Percentiles rank a stretch among this genome's conserved stretches.
Conservation (phyloP, 2,888 invertebrate genomes). For the Hypolimnas misippus region DNA sequence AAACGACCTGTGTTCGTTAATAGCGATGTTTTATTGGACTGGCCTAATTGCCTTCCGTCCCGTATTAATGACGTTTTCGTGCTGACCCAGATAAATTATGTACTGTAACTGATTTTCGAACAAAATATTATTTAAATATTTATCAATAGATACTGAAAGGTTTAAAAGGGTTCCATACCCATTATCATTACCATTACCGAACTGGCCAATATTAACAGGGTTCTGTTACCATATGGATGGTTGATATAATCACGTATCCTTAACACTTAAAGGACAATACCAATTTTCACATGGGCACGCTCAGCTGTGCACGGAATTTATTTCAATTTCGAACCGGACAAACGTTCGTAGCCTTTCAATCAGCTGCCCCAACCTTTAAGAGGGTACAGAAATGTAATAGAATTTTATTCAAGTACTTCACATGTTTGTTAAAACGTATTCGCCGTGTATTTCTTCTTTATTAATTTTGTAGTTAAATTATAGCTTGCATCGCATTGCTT, state of each 20-base stretch:
- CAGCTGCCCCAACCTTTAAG: conserved; percentile 55
- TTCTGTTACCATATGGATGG: neutral
- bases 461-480: neutral
- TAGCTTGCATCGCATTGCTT: neutral
- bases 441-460: neutral
- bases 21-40: conserved; percentile 71
- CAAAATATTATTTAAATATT: conserved; percentile 5
- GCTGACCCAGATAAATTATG: conserved; percentile 61
- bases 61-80: conserved; percentile 65
- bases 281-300: conserved; percentile 68
- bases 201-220: neutral
- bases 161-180: too few species aligned
- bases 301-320: conserved; percentile 70
- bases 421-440: conserved; percentile 1
- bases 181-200: too few species aligned
- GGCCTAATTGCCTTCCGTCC: conserved; percentile 75
- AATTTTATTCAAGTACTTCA: conserved; percentile 22
- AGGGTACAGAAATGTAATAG: conserved; percentile 42
- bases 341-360: conserved; percentile 66
- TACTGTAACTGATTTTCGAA: conserved; percentile 29
- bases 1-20: conserved; percentile 62
- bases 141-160: too few species aligned
- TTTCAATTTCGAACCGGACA: conserved; percentile 58
- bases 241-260: conserved; percentile 12
- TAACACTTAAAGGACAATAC: conserved; percentile 54